A percentile compares a stretch with the other conserved stretches of the same genome.
Conservation (phyloP, 2,113 vertebrate species). For the Psilopsiagon aurifrons region DNA sequence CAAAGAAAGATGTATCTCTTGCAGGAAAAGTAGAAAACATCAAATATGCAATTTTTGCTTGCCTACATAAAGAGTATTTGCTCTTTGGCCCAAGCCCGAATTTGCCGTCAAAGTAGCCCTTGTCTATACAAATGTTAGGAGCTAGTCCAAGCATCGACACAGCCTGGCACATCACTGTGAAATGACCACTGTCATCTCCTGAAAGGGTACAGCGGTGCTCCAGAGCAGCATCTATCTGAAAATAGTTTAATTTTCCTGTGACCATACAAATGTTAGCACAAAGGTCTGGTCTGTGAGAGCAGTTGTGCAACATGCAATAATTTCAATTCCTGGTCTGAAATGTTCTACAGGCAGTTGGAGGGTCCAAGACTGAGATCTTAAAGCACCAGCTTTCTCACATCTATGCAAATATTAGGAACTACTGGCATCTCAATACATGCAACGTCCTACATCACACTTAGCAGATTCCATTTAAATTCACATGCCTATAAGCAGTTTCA, state of each 20-base stretch:
- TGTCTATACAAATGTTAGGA: background rate
- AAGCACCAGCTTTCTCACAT: background rate
- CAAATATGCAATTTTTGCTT: background rate
- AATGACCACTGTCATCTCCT: background rate
- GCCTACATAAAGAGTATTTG: background rate
- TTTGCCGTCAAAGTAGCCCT: slow-evolving; percentile 24
- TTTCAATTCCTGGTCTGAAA: background rate
- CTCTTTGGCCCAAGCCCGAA: background rate
- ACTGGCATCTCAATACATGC: background rate
- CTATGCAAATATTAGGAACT: background rate
- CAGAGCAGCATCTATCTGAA: background rate
- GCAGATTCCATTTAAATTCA: background rate
- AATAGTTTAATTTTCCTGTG: background rate
- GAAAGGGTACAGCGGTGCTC: background rate
- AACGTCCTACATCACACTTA: background rate
- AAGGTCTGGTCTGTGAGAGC: background rate
- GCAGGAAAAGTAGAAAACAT: background rate
- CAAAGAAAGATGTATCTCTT: background rate
- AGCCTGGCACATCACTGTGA: slow-evolving; percentile 31
- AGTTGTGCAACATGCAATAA: background rate
- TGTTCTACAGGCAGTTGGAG: background rate
- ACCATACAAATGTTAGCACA: background rate
- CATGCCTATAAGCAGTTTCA: background rate
- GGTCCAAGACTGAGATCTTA: background rate
- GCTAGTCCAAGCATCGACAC: background rate